These are phyloP conservation scores for Patella depressa DNA, from an alignment of 2,888 invertebrate genomes.

Conservation along the genomic window DNA sequence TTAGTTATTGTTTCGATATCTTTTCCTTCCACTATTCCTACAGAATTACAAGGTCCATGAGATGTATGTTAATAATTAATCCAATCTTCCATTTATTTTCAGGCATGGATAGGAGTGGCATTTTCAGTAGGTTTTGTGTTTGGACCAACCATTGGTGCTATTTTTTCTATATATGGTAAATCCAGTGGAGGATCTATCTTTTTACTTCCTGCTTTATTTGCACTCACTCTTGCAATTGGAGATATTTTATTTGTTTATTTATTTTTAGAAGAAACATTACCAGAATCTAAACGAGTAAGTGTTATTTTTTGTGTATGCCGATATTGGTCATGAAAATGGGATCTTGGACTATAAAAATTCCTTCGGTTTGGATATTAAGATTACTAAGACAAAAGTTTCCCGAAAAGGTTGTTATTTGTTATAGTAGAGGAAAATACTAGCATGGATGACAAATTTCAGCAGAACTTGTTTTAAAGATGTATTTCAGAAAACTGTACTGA, in stretches of 20 bases:
- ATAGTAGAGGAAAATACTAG: too few species aligned
- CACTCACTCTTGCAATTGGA: conserved; percentile 78
- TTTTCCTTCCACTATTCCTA: background rate
- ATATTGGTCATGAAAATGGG: too few species aligned
- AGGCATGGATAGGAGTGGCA: conserved; percentile 97
- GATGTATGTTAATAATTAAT: background rate
- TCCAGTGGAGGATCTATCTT: conserved; percentile 80
- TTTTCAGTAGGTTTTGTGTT: conserved; percentile 98
- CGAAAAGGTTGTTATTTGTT: too few species aligned
- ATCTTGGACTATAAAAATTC: too few species aligned
- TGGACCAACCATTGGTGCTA: conserved; percentile 94
- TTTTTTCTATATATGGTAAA: conserved; percentile 56
- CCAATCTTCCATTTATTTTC: conserved; percentile 65
- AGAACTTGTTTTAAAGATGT: too few species aligned
- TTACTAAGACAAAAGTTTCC: too few species aligned
- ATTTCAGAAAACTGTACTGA: too few species aligned
- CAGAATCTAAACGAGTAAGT: conserved; percentile 76
- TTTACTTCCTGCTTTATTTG: conserved; percentile 80
- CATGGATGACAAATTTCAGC: too few species aligned
- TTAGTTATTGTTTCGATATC: background rate
- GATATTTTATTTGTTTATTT: conserved; percentile 83
- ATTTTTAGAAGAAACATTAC: conserved; percentile 87
- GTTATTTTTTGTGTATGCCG: too few species aligned
- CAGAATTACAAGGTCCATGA: too few species aligned
- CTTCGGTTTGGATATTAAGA: too few species aligned